phyloP scores from a whole-genome alignment of 2,113 vertebrate species.

The Sula dactylatra region DNA sequence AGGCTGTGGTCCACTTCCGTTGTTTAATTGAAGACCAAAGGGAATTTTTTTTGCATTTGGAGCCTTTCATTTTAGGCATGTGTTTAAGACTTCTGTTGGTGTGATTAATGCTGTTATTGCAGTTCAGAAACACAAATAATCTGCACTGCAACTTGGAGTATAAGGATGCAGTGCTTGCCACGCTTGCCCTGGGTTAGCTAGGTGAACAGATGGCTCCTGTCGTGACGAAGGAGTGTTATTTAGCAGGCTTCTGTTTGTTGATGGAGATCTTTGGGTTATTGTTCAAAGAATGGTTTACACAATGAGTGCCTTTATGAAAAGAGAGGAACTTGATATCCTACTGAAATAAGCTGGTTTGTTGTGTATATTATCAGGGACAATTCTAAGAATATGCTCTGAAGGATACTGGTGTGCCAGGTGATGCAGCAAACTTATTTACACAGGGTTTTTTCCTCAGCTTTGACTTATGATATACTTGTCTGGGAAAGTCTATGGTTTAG shows the following conservation, averaged over 20 bases:
- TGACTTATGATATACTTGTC: background rate
- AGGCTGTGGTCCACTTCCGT: fast-evolving
- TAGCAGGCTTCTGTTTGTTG: background rate
- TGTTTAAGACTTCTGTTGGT: background rate
- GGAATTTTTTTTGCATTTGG: background rate
- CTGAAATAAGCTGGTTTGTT: background rate
- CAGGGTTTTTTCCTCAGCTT: background rate
- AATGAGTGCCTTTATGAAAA: background rate
- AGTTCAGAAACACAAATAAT: background rate
- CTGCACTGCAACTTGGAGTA: background rate
- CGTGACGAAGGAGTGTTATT: background rate
- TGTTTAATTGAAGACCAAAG: background rate
- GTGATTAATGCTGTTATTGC: background rate
- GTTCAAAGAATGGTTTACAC: background rate
- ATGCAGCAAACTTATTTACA: background rate
- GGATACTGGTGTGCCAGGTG: background rate
- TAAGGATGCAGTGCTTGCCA: background rate
- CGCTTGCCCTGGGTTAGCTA: background rate
- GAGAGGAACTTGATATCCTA: background rate
- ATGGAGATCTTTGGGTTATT: constrained; percentile 13
- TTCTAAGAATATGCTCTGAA: background rate
- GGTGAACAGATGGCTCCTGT: constrained; percentile 10
- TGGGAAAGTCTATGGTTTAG: background rate
- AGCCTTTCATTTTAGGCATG: background rate
- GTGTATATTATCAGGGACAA: background rate